A percentile compares a stretch with the other conserved stretches of the same genome.
These are phyloP conservation scores for Hypothenemus hampei DNA, from an alignment of 1,140 invertebrate genomes.

Conservation along the genomic window DNA sequence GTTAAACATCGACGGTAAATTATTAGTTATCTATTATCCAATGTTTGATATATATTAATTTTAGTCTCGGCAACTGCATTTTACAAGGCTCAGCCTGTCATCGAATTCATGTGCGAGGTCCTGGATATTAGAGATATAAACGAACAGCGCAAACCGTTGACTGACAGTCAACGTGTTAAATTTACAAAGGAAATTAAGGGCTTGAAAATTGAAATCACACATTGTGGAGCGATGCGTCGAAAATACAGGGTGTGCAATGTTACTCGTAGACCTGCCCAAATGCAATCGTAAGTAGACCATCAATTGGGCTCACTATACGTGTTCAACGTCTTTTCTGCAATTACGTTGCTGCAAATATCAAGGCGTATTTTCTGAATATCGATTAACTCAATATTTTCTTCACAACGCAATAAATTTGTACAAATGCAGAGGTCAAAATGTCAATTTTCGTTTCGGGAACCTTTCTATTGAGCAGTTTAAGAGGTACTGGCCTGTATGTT, in stretches of 20 bases:
- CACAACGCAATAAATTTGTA: too few relatives aligned
- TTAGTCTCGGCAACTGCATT: constrained; percentile 99
- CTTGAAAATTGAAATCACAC: constrained; percentile 98
- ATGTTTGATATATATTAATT: constrained; percentile 37
- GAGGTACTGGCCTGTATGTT: too few relatives aligned
- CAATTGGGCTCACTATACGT: too few relatives aligned
- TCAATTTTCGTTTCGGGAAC: too few relatives aligned
- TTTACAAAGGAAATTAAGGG: constrained; percentile 99
- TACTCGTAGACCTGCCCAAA: constrained; percentile 94
- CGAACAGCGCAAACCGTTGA: constrained; percentile 92
- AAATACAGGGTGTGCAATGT: constrained; percentile 99
- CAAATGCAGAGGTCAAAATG: too few relatives aligned
- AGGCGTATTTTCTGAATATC: too few relatives aligned
- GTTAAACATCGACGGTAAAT: constrained; percentile 97
- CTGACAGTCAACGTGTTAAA: constrained; percentile 98
- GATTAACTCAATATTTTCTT: too few relatives aligned
- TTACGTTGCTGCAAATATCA: too few relatives aligned
- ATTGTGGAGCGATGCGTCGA: constrained; percentile 96
- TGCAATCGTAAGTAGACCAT: constrained; percentile 82
- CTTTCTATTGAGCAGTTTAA: too few relatives aligned
- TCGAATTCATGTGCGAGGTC: constrained; percentile 99
- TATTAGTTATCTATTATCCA: too few relatives aligned
- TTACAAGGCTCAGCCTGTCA: constrained; percentile 99
- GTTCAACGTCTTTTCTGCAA: too few relatives aligned
- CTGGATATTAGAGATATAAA: constrained; percentile 96